phyloP scores from a whole-genome alignment of 2,888 invertebrate genomes.

The Phengaris alcon region DNA sequence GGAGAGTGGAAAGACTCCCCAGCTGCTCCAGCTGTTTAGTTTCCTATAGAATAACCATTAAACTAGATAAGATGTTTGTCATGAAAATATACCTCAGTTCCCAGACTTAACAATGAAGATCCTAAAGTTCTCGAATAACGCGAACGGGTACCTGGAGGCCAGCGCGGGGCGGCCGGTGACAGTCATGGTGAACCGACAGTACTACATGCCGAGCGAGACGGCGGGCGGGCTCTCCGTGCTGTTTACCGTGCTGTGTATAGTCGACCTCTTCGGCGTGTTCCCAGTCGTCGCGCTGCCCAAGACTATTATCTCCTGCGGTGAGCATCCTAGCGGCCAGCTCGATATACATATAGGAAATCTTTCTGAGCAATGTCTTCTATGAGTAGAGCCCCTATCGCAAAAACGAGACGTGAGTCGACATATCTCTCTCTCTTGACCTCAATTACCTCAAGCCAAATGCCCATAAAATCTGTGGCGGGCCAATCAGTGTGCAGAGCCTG shows the following conservation, averaged over 20 bases:
- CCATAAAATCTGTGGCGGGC: no score
- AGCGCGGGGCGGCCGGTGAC: slow-evolving; percentile 45
- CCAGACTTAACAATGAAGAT: slow-evolving; percentile 46
- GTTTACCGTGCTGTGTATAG: slow-evolving; percentile 86
- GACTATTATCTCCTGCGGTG: slow-evolving; percentile 87
- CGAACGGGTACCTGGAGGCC: slow-evolving; percentile 29
- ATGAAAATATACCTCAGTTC: not conserved
- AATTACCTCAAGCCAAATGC: no score
- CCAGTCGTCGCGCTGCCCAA: slow-evolving; percentile 88
- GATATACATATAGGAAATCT: no score
- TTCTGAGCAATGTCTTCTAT: no score
- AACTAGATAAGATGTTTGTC: no score
- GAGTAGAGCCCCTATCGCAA: slow-evolving; percentile 4
- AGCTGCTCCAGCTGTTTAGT: no score
- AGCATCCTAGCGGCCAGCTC: not conserved
- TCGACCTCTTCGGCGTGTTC: slow-evolving; percentile 91
- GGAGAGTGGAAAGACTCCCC: no score
- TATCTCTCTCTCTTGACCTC: no score
- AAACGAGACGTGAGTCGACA: no score
- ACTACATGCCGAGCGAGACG: slow-evolving; percentile 53
- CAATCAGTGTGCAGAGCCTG: no score
- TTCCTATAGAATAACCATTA: no score
- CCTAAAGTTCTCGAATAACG: slow-evolving; percentile 39
- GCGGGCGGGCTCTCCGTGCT: slow-evolving; percentile 81
- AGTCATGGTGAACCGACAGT: slow-evolving; percentile 47